Conservation (phyloP, 2,113 vertebrate species). For the Hippoglossus stenolepis region DNA sequence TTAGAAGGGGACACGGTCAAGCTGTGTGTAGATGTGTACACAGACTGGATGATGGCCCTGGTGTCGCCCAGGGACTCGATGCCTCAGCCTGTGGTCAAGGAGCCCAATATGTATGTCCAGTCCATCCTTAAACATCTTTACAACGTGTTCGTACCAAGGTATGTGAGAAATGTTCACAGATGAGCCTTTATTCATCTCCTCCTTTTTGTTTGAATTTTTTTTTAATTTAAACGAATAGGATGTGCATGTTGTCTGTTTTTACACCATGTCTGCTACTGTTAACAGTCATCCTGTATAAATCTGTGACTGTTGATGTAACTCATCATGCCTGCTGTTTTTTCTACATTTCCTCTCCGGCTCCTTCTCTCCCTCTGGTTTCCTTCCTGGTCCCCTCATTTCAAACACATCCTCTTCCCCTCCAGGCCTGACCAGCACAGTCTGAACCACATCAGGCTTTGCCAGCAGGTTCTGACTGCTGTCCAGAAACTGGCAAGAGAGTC, state of each 20-base stretch:
- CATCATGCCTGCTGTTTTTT: neutral
- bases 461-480: constrained; percentile 93
- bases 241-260: neutral
- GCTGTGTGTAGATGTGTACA: constrained; percentile 96
- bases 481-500: constrained; percentile 95
- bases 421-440: constrained; percentile 90
- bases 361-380: neutral
- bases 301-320: neutral
- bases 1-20: constrained; percentile 96
- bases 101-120: constrained; percentile 95
- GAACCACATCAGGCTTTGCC: constrained; percentile 92
- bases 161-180: constrained; percentile 30
- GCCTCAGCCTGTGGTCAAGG: constrained; percentile 91
- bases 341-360: neutral
- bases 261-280: too few relatives aligned
- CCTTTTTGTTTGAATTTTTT: neutral
- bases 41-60: constrained; percentile 97
- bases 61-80: constrained; percentile 92
- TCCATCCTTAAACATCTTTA: constrained; percentile 95
- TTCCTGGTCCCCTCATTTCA: neutral
- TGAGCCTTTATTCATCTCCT: neutral
- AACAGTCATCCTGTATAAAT: too few relatives aligned
- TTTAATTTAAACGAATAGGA: neutral
- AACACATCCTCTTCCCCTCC: constrained; percentile 4
- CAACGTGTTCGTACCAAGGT: constrained; percentile 97